A percentile compares a stretch with the other conserved stretches of the same genome.
Conservation (phyloP, 2,888 invertebrate genomes). For the Idaea biselata region DNA sequence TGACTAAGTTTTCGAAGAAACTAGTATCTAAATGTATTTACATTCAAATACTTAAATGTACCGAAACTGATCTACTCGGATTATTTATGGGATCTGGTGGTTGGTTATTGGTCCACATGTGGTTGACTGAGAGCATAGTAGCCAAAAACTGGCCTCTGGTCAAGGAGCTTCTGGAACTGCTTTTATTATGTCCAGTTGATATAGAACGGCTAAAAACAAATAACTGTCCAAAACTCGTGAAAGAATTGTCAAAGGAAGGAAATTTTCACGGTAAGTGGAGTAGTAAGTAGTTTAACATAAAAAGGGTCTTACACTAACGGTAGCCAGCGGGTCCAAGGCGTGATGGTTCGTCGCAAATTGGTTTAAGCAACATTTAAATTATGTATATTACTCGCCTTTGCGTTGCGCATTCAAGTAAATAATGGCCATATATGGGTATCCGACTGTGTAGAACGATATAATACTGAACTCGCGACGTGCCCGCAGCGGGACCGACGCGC, state of each 20-base stretch:
- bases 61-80: constrained; percentile 89
- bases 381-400: too few species aligned
- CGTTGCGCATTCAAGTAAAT: too few species aligned
- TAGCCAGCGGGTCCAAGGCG: too few species aligned
- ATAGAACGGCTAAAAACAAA: constrained; percentile 94
- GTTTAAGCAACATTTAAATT: too few species aligned
- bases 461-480: too few species aligned
- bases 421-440: too few species aligned
- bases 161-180: constrained; percentile 90
- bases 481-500: too few species aligned
- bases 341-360: too few species aligned
- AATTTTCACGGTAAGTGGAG: constrained; percentile 87
- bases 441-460: too few species aligned
- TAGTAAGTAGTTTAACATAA: background rate
- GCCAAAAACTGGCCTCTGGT: constrained; percentile 93
- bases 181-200: constrained; percentile 93
- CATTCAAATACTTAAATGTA: constrained; percentile 93
- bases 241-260: constrained; percentile 90
- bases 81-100: constrained; percentile 95
- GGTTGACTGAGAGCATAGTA: constrained; percentile 93
- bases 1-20: constrained; percentile 97
- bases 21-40: constrained; percentile 97
- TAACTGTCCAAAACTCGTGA: constrained; percentile 94
- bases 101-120: constrained; percentile 93
- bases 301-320: too few species aligned